phyloP scores from a whole-genome alignment of 2,113 vertebrate species.

The Hemiprocne comata region DNA sequence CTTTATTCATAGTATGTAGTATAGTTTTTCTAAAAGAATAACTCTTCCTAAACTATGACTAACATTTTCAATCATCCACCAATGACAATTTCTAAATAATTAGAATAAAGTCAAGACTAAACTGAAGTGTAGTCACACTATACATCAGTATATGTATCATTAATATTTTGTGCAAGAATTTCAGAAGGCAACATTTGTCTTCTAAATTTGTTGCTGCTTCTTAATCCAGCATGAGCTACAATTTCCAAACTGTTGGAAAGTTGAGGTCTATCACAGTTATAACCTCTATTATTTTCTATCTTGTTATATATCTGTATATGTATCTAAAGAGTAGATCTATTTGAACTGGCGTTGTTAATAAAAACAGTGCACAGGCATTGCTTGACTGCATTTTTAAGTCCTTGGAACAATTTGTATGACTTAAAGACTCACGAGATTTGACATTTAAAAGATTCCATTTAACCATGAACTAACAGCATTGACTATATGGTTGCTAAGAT shows the following conservation, averaged over 20 bases:
- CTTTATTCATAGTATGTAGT: neutral
- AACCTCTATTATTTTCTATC: neutral
- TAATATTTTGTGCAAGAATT: neutral
- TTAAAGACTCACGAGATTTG: neutral
- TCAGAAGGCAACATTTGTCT: neutral
- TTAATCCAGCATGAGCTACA: neutral
- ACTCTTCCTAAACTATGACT: neutral
- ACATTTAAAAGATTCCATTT: neutral
- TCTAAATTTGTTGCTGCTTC: neutral
- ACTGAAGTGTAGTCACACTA: neutral
- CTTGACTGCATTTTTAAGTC: neutral
- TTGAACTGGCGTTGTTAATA: neutral
- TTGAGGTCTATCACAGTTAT: neutral
- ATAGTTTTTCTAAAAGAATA: neutral
- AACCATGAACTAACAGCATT: neutral
- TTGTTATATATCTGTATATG: neutral
- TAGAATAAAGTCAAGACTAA: neutral
- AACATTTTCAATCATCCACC: neutral
- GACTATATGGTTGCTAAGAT: neutral
- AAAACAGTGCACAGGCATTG: neutral
- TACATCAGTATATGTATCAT: neutral
- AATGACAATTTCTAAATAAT: neutral
- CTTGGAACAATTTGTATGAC: neutral
- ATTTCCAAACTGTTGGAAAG: neutral
- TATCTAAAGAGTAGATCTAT: neutral